Base-by-base conservation (phyloP, 2,797 vertebrate species). In the Botia kubotai region DNA sequence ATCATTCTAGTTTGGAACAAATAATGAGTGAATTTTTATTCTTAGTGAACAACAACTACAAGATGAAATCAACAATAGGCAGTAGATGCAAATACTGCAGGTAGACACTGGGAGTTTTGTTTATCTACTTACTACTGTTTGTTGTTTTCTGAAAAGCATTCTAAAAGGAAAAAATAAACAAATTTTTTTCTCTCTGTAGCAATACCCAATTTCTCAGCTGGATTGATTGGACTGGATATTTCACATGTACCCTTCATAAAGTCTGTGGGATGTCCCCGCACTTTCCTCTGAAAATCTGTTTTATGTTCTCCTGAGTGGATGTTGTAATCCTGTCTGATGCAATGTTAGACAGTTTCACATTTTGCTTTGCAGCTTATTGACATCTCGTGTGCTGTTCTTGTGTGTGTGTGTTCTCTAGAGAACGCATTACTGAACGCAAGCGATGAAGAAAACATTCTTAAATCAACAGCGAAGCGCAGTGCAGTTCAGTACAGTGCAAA, bases 301-400 rank as follows among this genome's bases (percentile, higher is more conserved):
- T 74, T 69, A 77, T 80, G 74, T 72, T 82, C 53, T 72, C 67
- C 55, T 84, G 46, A 53, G 83, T 77, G 58, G 55, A 58, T 63
- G 36, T 68, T 80, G 53, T 74, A 71, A 79, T 72, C 58, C 77
- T 72, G 29, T 53, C 48, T 83, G 71, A 87, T 75, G 73, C 46
- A 50, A 77, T 74, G 73, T 67, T 46, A 71, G 75, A 75, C n/a
- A 80, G 63, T 53, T 57, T 60, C 46, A 60, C 78, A 81, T 82
- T 81, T 84, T 82, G 69, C 29, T 75, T 80, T 71, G 69, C 65
- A 65, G 72, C 81, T 82, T 71, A 85, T 80, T 86, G 80, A 84
- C 52, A 33, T 77, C 53, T 48, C 69, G 70, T 80, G 58, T 29
- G 26, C 23, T 67, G 62, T 70, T 57, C 26, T n/a, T 70, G n/a